phyloP scores from a whole-genome alignment of 2,797 vertebrate genomes.

The Cottoperca gobio region DNA sequence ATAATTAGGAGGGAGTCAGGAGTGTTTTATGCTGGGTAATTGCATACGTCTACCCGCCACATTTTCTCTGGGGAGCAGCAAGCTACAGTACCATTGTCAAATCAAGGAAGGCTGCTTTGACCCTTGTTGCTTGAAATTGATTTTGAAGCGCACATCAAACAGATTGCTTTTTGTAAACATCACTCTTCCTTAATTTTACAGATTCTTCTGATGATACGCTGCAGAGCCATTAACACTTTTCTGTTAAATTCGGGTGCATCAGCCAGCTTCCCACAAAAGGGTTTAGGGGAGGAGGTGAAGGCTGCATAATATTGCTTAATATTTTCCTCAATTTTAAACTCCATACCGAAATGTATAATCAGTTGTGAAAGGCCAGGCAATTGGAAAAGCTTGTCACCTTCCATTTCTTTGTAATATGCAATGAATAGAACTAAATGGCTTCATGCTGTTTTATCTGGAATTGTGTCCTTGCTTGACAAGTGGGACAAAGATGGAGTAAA shows the following conservation, averaged over 20 bases:
- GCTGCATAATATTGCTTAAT: slow-evolving; percentile 37
- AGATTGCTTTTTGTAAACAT: slow-evolving; percentile 75
- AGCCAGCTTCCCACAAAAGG: slow-evolving; percentile 18
- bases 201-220: slow-evolving; percentile 54
- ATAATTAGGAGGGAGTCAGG: slow-evolving; percentile 81
- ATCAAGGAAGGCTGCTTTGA: slow-evolving; percentile 65
- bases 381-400: slow-evolving; percentile 58
- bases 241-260: slow-evolving; percentile 40
- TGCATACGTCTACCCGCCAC: slow-evolving; percentile 61
- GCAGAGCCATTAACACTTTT: slow-evolving; percentile 56
- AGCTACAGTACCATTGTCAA: slow-evolving; percentile 65
- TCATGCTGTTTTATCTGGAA: slow-evolving; percentile 32
- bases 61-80: slow-evolving; percentile 56
- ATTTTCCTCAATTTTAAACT: slow-evolving; percentile 53
- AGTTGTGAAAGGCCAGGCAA: slow-evolving; percentile 48
- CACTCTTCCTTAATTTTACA: slow-evolving; percentile 66
- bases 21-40: slow-evolving; percentile 78
- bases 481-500: slow-evolving; percentile 4
- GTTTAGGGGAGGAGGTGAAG: slow-evolving; percentile 18
- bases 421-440: slow-evolving; percentile 41
- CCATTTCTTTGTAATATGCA: slow-evolving; percentile 51
- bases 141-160: slow-evolving; percentile 74
- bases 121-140: slow-evolving; percentile 76
- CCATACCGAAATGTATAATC: slow-evolving; percentile 48
- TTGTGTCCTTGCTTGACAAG: slow-evolving; percentile 19